Percentiles rank a stretch among this genome's conserved stretches.
Conservation (phyloP, 2,888 invertebrate genomes). For the Creontiades dilutus region DNA sequence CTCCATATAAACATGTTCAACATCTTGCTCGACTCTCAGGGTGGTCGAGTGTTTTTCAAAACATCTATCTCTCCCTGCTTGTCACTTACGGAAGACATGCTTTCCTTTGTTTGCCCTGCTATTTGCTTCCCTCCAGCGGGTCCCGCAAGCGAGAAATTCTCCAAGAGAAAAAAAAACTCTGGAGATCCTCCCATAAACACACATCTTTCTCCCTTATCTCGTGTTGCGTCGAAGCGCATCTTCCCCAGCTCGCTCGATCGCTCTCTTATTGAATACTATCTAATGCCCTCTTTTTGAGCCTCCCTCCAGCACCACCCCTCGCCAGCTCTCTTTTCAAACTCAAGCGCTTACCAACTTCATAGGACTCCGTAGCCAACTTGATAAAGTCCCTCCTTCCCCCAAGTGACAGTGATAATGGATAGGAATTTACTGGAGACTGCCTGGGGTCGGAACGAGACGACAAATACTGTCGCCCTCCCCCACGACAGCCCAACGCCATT, state of each 20-base stretch:
- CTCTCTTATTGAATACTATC: neutral
- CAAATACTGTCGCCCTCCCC: neutral
- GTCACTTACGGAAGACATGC: neutral
- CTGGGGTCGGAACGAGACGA: neutral
- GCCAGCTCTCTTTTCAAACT: neutral
- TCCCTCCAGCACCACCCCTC: neutral
- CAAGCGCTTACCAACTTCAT: constrained; percentile 17
- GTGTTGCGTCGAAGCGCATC: neutral
- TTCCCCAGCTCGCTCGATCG: neutral
- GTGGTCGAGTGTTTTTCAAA: neutral
- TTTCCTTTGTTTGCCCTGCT: neutral
- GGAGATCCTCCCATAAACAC: constrained; percentile 7
- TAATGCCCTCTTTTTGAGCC: neutral
- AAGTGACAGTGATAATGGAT: constrained; percentile 32
- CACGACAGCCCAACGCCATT: neutral
- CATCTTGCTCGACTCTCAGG: neutral
- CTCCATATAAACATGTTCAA: too few species aligned
- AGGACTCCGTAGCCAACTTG: constrained; percentile 11
- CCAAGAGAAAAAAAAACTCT: neutral
- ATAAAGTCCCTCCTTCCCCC: neutral
- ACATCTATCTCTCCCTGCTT: neutral
- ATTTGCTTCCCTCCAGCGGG: neutral
- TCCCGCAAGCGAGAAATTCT: neutral
- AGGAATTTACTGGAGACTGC: neutral
- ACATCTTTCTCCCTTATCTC: constrained; percentile 36